Conservation (phyloP, 2,113 vertebrate species). For the Xiphophorus couchianus region DNA sequence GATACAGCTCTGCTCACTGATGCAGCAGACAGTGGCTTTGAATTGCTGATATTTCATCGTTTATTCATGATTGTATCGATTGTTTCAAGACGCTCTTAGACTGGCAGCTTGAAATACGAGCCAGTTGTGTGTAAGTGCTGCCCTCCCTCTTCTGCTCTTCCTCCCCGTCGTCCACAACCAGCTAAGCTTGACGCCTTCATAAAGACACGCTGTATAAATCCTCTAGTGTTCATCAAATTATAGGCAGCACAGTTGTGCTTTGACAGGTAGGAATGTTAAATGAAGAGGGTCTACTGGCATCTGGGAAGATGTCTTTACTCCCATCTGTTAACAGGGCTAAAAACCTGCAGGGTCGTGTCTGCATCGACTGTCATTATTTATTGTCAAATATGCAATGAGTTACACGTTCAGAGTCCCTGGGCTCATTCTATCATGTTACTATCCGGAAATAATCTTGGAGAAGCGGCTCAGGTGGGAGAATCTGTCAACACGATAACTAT, state of each 20-base stretch:
- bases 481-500: not conserved
- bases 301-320: conserved; percentile 28
- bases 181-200: conserved; percentile 5
- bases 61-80: conserved; percentile 68
- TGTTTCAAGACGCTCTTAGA: conserved; percentile 36
- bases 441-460: not conserved
- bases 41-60: conserved; percentile 50
- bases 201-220: conserved; percentile 17
- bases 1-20: not conserved
- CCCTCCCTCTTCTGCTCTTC: not conserved
- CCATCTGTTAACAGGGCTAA: conserved; percentile 39
- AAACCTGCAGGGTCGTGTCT: conserved; percentile 22
- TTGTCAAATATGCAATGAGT: conserved; percentile 2
- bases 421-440: not conserved
- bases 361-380: not conserved
- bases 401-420: not conserved
- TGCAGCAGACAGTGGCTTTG: conserved; percentile 6
- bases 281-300: conserved; percentile 32
- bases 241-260: conserved; percentile 47
- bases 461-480: not conserved
- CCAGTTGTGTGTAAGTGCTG: conserved; percentile 10
- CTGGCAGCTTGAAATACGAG: conserved; percentile 50
- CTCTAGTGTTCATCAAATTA: conserved; percentile 24
- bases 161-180: conserved; percentile 1
- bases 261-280: conserved; percentile 49